Conservation (phyloP, 2,888 invertebrate genomes). For the Sinodicranocentrus sp. region DNA sequence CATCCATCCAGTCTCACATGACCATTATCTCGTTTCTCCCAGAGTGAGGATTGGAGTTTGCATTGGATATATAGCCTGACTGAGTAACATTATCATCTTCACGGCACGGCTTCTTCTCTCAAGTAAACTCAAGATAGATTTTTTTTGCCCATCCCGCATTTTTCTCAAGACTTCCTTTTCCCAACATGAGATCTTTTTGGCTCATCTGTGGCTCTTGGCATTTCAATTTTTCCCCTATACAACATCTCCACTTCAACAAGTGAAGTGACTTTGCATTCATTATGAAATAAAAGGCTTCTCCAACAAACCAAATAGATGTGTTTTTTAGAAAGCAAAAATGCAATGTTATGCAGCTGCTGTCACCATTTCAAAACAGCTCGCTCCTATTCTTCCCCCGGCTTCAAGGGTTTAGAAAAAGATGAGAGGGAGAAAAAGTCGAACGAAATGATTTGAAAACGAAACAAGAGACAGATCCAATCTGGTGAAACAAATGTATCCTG, state of each 20-base stretch:
- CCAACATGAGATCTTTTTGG: constrained; percentile 19
- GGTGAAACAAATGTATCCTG: constrained; percentile 22
- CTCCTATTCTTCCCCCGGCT: too few species aligned
- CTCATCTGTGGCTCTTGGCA: constrained; percentile 45
- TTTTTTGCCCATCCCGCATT: constrained; percentile 36
- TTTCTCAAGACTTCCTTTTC: constrained; percentile 16
- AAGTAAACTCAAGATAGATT: background rate
- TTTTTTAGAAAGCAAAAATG: background rate
- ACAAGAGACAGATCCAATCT: constrained; percentile 31
- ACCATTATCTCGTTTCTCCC: background rate
- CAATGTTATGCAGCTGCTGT: constrained; percentile 7
- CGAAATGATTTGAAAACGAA: constrained; percentile 19
- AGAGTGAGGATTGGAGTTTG: background rate
- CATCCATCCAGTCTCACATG: constrained; percentile 14
- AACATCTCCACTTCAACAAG: too few species aligned
- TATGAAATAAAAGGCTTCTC: background rate
- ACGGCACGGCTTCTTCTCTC: background rate
- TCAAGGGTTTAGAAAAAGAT: background rate
- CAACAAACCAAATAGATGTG: background rate
- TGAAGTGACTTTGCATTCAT: background rate
- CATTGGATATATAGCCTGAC: background rate
- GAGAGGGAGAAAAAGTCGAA: constrained; percentile 17
- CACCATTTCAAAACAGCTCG: too few species aligned
- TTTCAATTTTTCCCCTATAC: constrained; percentile 3
- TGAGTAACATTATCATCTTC: constrained; percentile 5